Conservation (phyloP, 2,113 vertebrate genomes). For the Morone chrysops region DNA sequence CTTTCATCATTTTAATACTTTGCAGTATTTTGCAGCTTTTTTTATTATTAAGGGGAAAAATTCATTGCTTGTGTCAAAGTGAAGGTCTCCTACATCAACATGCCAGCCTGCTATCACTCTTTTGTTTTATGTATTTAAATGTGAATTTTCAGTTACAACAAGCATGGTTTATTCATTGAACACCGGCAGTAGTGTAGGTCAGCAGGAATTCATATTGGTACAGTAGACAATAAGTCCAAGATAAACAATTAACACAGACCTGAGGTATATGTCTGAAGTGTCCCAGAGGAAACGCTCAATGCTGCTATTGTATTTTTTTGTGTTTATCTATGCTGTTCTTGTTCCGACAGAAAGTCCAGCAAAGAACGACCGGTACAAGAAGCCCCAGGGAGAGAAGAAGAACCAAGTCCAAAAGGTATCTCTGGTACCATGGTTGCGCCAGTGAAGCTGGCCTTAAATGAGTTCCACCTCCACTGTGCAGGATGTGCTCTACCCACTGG, state of each 20-base stretch:
- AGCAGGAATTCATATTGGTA: background rate
- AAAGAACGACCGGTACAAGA: slow-evolving; percentile 57
- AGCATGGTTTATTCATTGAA: slow-evolving; percentile 10
- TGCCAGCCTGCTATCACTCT: background rate
- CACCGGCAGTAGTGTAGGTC: background rate
- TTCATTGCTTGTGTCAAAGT: background rate
- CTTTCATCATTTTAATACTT: background rate
- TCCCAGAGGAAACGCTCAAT: background rate
- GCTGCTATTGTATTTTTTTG: slow-evolving; percentile 62
- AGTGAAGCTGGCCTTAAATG: slow-evolving; percentile 76
- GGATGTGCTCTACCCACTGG: slow-evolving; percentile 82
- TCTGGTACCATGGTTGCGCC: slow-evolving; percentile 79
- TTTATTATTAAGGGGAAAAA: background rate
- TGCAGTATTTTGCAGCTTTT: background rate
- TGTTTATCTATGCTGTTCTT: slow-evolving; percentile 26
- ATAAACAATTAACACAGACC: slow-evolving; percentile 3
- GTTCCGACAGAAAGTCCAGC: slow-evolving; percentile 35
- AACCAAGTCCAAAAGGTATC: slow-evolving; percentile 78
- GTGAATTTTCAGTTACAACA: background rate
- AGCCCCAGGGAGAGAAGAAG: slow-evolving; percentile 64
- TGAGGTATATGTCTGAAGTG: slow-evolving; percentile 5
- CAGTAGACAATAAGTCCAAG: background rate
- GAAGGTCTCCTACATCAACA: background rate
- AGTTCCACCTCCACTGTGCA: slow-evolving; percentile 70
- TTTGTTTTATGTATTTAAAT: slow-evolving; percentile 3